Base-by-base conservation (phyloP, 2,888 invertebrate genomes). In the Xestia ashworthii region DNA sequence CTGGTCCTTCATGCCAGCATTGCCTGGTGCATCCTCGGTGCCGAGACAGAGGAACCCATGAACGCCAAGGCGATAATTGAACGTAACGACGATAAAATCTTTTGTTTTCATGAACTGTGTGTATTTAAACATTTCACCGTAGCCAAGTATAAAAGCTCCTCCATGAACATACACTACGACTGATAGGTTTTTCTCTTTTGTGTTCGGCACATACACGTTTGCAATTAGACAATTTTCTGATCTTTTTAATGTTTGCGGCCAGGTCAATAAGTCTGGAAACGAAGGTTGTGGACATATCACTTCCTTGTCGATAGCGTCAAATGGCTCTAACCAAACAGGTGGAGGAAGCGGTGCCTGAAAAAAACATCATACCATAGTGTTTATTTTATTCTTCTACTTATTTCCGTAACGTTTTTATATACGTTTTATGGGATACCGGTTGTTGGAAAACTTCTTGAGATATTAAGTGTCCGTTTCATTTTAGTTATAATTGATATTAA, bases 171-270 rank as follows among this genome's bases (percentile, higher is more conserved):
- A 88, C 0, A 92, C 91, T 1, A 90, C 70, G 0, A 93, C 92
- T 0, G 91, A 89, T 0, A 90, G 87, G 4, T 92, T 88, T 22
- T 82, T 88, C 48, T 89, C 86, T 12, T 88, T 69, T n/a, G 93
- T 94, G 72, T 93, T 91, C 2, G 95, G 94, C 1, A 94, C 93
- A 71, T 91, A 95, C 5, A 96, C 90, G 79, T 93, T 96, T 14
- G 94, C 89, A 32, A 94, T 88, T 3, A 96, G 89, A 74, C 96
- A 96, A 60, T 95, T 92, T 76, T 95, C 95, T 68, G 89, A 85
- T 70, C 79, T 78, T 0, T 65, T 70, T 65, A 81, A 82, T 8
- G 77, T 76, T 53, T 69, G 60, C 6, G 65, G 41, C 32, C 60
- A 41, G 19, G 14, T 22, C 3, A 72, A 5, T 32, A 62, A 4